Conservation (phyloP, 2,797 vertebrate species). For the Helostoma temminkii region DNA sequence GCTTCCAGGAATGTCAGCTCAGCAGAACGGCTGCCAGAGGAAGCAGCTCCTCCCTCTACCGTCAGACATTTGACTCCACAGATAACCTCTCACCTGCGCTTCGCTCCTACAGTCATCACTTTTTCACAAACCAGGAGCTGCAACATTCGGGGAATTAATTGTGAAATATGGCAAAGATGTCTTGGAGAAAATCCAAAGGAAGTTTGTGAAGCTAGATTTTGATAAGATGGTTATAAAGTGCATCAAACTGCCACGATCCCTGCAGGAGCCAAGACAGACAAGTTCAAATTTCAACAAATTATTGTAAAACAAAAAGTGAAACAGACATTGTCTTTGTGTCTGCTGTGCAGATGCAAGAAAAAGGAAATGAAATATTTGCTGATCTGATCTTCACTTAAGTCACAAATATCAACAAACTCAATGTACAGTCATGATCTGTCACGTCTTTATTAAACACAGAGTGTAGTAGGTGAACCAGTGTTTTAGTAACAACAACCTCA, state of each 20-base stretch:
- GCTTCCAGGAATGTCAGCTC: conserved; percentile 51
- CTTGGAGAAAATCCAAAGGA: conserved; percentile 5
- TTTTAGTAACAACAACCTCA: too few species aligned
- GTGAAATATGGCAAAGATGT: conserved; percentile 21
- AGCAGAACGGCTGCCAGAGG: conserved; percentile 52
- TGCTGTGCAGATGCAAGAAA: too few species aligned
- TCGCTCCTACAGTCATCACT: not conserved
- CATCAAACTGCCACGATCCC: not conserved
- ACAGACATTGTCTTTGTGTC: too few species aligned
- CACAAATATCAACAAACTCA: too few species aligned
- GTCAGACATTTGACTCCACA: not conserved
- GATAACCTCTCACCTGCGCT: conserved; percentile 48
- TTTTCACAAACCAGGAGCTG: not conserved
- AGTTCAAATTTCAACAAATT: too few species aligned
- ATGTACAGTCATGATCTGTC: too few species aligned
- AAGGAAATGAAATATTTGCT: too few species aligned
- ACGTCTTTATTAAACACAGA: too few species aligned
- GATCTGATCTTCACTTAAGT: too few species aligned
- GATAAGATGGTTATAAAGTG: not conserved
- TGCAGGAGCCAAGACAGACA: too few species aligned
- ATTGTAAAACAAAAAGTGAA: too few species aligned
- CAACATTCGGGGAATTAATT: not conserved
- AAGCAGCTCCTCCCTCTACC: conserved; percentile 26
- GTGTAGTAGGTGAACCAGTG: too few species aligned
- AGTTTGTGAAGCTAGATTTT: not conserved